Evolutionary conservation across 2,888 invertebrate genomes (phyloP), one percentile per base, ranked within the genome.

Genomic region (Heteromyza rotundicornis): DNA sequence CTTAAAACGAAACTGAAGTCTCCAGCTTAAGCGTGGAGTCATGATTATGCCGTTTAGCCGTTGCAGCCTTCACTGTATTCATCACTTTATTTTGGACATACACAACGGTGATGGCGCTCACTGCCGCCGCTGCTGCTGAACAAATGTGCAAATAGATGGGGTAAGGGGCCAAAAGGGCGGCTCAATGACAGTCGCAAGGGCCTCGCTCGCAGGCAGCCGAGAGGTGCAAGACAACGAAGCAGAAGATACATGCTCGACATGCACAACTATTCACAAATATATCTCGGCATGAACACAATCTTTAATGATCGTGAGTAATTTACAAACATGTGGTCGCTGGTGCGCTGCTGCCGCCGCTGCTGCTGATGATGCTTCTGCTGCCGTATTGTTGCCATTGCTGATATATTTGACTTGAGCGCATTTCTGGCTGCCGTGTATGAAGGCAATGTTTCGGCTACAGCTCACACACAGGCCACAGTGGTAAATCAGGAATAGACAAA

Each of bases 281-380:
- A 76, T 70, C 73, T 73, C 75, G 67, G 70, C 75, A 77, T 76
- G 73, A 69, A 76, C 72, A 70, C 73, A 76, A 76, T 76, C 75
- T 77, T 77, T 75, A 78, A 76, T 78, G 76, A 77, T 76, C 76
- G 79, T 76, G 79, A 75, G 78, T 78, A 78, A 78, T 78, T 78
- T 60, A 20, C 8, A 47, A 47, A 20, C 47, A 47, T 47, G 47
- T 19, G 8, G 40, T 40, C 40, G 40, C 40, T 40, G 32, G 32
- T n/a, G n/a, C n/a, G n/a, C n/a, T n/a, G n/a, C n/a, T n/a, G n/a
- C n/a, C n/a, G 27, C 27, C 27, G 27, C 7, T 7, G 27, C 10
- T 27, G 27, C 27, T 27, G 5, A 7, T 27, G 10, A 27, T 27
- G 5, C 10, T 27, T 27, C 27, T n/a, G 27, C 27, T 27, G 27